Evolutionary conservation across 2,113 vertebrate genomes (phyloP), one percentile per base, ranked within the genome.

Genomic region (Brienomyrus brachyistius): DNA sequence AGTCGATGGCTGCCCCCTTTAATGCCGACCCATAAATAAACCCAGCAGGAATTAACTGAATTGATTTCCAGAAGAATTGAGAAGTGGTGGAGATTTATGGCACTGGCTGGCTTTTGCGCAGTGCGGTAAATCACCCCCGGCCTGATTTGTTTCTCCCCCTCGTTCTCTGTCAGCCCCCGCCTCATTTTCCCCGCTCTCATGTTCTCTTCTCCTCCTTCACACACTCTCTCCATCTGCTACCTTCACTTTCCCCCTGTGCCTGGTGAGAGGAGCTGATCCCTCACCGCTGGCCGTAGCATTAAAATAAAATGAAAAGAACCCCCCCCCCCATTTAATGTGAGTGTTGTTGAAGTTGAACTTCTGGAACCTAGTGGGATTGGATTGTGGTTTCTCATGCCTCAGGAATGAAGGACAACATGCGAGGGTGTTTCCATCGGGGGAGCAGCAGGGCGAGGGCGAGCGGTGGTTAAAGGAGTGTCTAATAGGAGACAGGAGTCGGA

Each of bases 61-160:
- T 92, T 91, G 89, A 94, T 94, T 94, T 94, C 91, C 92, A 92
- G 91, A 90, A 91, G 91, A 93, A 93, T 86, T 90, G 90, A 89
- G 91, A 94, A 91, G 90, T 56, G 59, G 89, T 91, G 89, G 43
- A 92, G 93, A 95, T 95, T 94, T 92, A 94, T 94, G 56, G 90
- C 90, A 90, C 92, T 92, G 90, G 90, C 56, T 89, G 84, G 89
- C 90, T 93, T 94, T 93, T 94, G 93, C 93, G 95, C 95, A 95
- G 92, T 95, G 95, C 94, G 90, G 94, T 95, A 94, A 94, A 95
- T 95, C 95, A 94, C 88, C 92, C 92, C 91, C 91, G 90, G 87
- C 91, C 91, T 94, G 90, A 94, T 94, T 94, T 93, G 92, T 93
- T 92, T 88, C 87, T 91, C 87, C 92, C 92, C 91, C 91, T 91